These are phyloP conservation scores for Agonopterix alstromeriana DNA, from an alignment of 2,888 invertebrate species.

Conservation along the genomic window DNA sequence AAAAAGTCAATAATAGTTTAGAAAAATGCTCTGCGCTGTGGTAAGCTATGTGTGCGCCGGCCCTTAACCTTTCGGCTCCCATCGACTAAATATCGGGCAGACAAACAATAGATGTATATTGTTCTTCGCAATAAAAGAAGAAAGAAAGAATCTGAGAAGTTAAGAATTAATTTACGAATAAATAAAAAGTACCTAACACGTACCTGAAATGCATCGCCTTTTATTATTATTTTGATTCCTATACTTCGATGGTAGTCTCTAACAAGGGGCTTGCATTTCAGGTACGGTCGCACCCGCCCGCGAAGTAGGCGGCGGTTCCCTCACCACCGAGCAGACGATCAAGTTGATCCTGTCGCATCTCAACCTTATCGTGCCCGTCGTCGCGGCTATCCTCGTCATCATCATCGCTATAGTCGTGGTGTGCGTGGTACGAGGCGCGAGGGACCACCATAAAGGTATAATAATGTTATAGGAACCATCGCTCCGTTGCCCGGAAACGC, in stretches of 20 bases:
- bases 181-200: constrained; percentile 12
- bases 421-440: constrained; percentile 91
- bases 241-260: constrained; percentile 1
- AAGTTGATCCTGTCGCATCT: constrained; percentile 92
- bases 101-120: too few species aligned
- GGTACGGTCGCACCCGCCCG: constrained; percentile 94
- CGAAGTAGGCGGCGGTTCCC: constrained; percentile 82
- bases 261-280: constrained; percentile 80
- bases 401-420: constrained; percentile 95
- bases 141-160: too few species aligned
- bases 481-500: constrained; percentile 84
- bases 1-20: too few species aligned
- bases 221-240: constrained; percentile 9
- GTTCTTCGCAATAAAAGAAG: too few species aligned
- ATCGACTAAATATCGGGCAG: too few species aligned
- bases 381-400: constrained; percentile 93
- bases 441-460: constrained; percentile 90
- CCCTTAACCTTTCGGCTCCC: too few species aligned
- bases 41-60: too few species aligned
- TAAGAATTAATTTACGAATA: too few species aligned
- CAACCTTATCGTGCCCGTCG: constrained; percentile 95
- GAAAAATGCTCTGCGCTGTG: too few species aligned
- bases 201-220: constrained; percentile 74
- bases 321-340: constrained; percentile 88
- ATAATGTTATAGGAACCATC: constrained; percentile 81